Evolutionary conservation across 2,797 vertebrate species (phyloP).

Genomic region (Lagocephalus sceleratus): DNA sequence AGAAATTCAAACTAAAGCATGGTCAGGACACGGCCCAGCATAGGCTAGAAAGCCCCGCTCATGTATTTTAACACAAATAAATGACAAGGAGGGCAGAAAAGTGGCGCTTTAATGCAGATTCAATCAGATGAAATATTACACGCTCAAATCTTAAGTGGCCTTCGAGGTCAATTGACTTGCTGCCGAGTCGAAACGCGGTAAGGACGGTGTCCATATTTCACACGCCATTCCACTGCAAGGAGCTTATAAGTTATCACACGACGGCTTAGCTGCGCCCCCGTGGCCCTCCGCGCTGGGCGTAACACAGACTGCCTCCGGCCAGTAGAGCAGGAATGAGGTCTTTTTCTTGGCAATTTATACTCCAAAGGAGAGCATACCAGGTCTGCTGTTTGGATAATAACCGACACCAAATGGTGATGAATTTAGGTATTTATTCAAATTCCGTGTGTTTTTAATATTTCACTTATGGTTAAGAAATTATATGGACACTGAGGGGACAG

Average conservation of each 20-base stretch:
- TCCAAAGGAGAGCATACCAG: conserved; percentile 3
- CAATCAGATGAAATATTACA: conserved; percentile 70
- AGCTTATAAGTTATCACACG: conserved; percentile 46
- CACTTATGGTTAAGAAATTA: conserved; percentile 36
- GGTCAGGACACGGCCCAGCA: neutral
- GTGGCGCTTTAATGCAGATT: conserved; percentile 65
- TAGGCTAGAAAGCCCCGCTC: conserved; percentile 26
- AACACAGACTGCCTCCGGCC: conserved; percentile 38
- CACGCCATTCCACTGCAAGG: conserved; percentile 47
- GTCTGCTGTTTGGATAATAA: conserved; percentile 17
- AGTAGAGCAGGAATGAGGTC: conserved; percentile 20
- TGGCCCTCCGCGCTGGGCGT: conserved; percentile 22
- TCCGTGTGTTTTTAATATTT: conserved; percentile 29
- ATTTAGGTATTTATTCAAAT: conserved; percentile 38
- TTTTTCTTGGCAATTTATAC: conserved; percentile 29
- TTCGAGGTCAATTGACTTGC: conserved; percentile 71
- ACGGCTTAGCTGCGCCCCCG: conserved; percentile 38
- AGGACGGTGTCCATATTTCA: conserved; percentile 64
- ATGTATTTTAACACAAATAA: conserved; percentile 58
- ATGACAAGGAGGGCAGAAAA: conserved; percentile 60
- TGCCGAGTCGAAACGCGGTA: conserved; percentile 54
- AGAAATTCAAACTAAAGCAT: conserved; percentile 4
- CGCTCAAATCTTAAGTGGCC: conserved; percentile 68
- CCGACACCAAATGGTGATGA: conserved; percentile 31
- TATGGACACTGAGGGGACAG: conserved; percentile 21